Conservation (phyloP, 2,888 invertebrate species). For the Parnassius glacialis region DNA sequence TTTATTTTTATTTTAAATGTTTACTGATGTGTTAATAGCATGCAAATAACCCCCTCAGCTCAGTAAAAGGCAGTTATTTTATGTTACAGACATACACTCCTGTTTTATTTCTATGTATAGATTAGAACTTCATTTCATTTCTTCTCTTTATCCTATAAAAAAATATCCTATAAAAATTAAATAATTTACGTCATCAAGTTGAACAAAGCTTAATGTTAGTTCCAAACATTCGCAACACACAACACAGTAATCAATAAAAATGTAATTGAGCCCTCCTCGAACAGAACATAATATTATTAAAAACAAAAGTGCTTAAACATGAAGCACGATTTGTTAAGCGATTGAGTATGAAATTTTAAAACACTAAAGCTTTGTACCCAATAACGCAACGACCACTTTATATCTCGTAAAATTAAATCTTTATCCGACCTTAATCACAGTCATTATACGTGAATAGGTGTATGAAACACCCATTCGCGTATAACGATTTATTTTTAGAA, state of each 20-base stretch:
- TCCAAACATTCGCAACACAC: too few species aligned
- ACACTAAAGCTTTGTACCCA: not conserved
- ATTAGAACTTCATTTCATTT: too few species aligned
- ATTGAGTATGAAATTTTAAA: slow-evolving; percentile 2
- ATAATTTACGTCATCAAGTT: too few species aligned
- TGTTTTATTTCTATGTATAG: too few species aligned
- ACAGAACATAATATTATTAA: not conserved
- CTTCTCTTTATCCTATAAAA: too few species aligned
- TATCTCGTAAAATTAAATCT: slow-evolving; percentile 3
- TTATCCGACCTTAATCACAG: not conserved
- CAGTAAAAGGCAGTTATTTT: too few species aligned
- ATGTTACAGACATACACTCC: too few species aligned
- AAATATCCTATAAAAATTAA: too few species aligned
- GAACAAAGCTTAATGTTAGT: too few species aligned
- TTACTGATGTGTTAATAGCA: too few species aligned
- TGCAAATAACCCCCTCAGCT: too few species aligned
- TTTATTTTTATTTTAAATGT: too few species aligned
- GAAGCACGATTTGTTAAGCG: not conserved
- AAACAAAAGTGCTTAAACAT: slow-evolving; percentile 6
- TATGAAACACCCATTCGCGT: not conserved
- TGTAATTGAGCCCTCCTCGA: slow-evolving; percentile 10
- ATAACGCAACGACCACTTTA: not conserved
- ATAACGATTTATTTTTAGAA: not conserved
- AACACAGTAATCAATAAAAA: not conserved
- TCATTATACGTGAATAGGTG: not conserved